Percentiles rank a stretch among this genome's conserved stretches.
These are phyloP conservation scores for Folsomia manolachei DNA, from an alignment of 2,888 invertebrate species.

Conservation along the genomic window DNA sequence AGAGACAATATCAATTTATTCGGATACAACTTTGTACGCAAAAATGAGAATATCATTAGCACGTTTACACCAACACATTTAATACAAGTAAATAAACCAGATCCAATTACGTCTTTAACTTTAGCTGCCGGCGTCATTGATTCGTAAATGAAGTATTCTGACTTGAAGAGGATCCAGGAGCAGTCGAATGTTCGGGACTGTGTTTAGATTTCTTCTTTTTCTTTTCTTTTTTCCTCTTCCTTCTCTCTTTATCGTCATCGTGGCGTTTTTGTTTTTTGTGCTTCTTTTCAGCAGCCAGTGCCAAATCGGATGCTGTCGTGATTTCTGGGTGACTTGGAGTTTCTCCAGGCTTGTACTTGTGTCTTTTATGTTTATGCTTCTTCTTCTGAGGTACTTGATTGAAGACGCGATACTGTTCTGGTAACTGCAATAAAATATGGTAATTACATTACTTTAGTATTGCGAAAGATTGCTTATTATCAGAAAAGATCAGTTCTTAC, in stretches of 20 bases:
- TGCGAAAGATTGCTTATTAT: not conserved
- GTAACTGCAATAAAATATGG: slow-evolving; percentile 60
- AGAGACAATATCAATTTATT: too few relatives aligned
- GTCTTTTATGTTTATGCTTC: slow-evolving; percentile 93
- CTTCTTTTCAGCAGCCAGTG: slow-evolving; percentile 90
- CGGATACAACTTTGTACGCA: too few relatives aligned
- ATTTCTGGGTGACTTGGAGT: slow-evolving; percentile 53
- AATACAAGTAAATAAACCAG: too few relatives aligned
- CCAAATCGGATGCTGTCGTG: slow-evolving; percentile 37
- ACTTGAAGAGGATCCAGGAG: slow-evolving; percentile 58
- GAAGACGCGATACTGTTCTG: slow-evolving; percentile 90
- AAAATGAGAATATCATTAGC: too few relatives aligned
- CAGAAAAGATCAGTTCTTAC: slow-evolving; percentile 55
- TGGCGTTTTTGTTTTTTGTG: slow-evolving; percentile 92
- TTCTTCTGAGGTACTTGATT: slow-evolving; percentile 88
- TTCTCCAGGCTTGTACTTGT: slow-evolving; percentile 85
- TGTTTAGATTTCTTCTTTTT: slow-evolving; percentile 92
- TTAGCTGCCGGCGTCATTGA: too few relatives aligned
- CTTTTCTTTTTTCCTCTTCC: slow-evolving; percentile 92
- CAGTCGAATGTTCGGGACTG: slow-evolving; percentile 72
- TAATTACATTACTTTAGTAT: slow-evolving; percentile 4
- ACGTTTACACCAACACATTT: too few relatives aligned
- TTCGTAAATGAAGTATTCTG: not conserved
- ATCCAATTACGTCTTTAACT: too few relatives aligned
- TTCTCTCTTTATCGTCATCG: slow-evolving; percentile 88